A percentile compares a stretch with the other conserved stretches of the same genome.
Evolutionary conservation across 2,888 invertebrate genomes (phyloP).

Genomic region (Melinaea marsaeus): DNA sequence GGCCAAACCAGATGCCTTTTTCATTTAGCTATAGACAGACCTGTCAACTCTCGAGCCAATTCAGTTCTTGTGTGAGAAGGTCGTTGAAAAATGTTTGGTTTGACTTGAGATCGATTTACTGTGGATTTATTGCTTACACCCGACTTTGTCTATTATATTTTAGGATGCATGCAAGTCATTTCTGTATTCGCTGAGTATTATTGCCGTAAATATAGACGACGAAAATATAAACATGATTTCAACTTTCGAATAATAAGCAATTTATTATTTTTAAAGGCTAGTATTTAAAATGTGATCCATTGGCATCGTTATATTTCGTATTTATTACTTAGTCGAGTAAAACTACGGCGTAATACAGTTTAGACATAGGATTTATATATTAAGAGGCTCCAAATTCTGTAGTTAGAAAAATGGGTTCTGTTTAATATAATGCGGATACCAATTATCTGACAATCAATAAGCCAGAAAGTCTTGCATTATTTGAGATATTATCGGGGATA

Average conservation of each 20-base stretch:
- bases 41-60: conserved; percentile 20
- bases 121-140: conserved; percentile 17
- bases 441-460: no score
- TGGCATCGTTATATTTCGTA: conserved; percentile 17
- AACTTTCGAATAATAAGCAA: not conserved
- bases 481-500: no score
- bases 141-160: conserved; percentile 1
- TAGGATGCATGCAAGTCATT: no score
- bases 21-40: conserved; percentile 25
- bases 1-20: conserved; percentile 30
- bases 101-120: no score
- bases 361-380: conserved; percentile 19
- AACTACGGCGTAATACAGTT: conserved; percentile 22
- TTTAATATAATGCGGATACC: not conserved
- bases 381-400: conserved; percentile 18
- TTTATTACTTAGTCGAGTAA: conserved; percentile 18
- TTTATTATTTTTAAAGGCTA: not conserved
- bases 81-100: no score
- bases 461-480: no score
- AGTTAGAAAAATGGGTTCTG: conserved; percentile 16
- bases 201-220: no score
- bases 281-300: conserved; percentile 7
- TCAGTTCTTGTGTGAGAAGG: no score
- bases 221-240: not conserved
- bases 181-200: no score